phyloP scores from a whole-genome alignment of 2,888 invertebrate genomes.

The Conchocele bisecta region DNA sequence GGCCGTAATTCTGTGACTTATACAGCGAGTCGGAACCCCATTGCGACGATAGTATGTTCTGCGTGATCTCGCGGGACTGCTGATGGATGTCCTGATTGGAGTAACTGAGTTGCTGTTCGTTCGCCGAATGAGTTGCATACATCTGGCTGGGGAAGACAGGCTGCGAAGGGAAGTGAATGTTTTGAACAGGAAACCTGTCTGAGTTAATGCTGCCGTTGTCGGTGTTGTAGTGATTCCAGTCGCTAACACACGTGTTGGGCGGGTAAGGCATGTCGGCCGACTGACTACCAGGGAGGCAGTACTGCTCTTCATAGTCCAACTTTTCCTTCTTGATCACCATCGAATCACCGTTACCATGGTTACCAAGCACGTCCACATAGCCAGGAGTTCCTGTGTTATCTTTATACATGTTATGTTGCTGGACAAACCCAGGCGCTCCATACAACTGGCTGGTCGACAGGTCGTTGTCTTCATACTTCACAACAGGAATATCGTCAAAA shows the following conservation, averaged over 20 bases:
- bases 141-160: neutral
- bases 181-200: neutral
- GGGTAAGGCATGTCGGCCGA: constrained; percentile 41
- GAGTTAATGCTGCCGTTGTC: neutral
- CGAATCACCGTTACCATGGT: constrained; percentile 24
- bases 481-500: too few relatives aligned
- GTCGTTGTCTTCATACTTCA: constrained; percentile 28
- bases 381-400: constrained; percentile 6
- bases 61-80: constrained; percentile 53
- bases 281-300: neutral
- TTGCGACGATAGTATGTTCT: constrained; percentile 35
- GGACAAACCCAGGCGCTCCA: too few relatives aligned
- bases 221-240: constrained; percentile 51
- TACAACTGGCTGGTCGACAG: constrained; percentile 13
- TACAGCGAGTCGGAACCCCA: constrained; percentile 46
- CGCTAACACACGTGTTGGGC: constrained; percentile 47
- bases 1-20: constrained; percentile 43
- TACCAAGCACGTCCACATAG: constrained; percentile 46
- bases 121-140: too few relatives aligned
- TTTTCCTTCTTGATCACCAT: constrained; percentile 50
- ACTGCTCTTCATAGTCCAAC: constrained; percentile 38
- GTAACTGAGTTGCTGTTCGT: neutral
- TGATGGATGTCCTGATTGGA: constrained; percentile 53
- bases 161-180: neutral
- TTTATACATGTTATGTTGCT: neutral